Conservation (phyloP, 2,888 invertebrate species). For the Conistra vaccinii region DNA sequence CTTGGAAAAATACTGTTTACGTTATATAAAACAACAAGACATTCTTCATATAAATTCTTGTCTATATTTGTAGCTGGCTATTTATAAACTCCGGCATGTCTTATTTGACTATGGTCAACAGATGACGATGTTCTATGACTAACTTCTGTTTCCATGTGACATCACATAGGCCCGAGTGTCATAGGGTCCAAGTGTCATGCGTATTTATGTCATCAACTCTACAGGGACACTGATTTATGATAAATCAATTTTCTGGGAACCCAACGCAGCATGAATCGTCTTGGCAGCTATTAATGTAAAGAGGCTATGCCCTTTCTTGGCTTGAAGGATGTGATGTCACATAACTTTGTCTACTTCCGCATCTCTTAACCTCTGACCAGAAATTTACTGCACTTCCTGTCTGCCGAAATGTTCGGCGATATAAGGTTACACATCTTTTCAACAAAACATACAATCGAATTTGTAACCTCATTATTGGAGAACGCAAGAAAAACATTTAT, state of each 20-base stretch:
- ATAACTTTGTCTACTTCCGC: constrained; percentile 39
- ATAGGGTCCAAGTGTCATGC: constrained; percentile 38
- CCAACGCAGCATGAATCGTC: constrained; percentile 40
- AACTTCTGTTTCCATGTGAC: constrained; percentile 48
- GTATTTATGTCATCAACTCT: constrained; percentile 23
- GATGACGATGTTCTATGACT: constrained; percentile 53
- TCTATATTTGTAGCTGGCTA: constrained; percentile 37
- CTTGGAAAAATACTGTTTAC: neutral
- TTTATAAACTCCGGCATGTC: constrained; percentile 19
- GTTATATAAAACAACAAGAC: constrained; percentile 7
- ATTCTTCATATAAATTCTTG: constrained; percentile 13
- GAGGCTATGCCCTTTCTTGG: constrained; percentile 43
- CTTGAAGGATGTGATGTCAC: constrained; percentile 46
- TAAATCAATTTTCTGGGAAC: constrained; percentile 60
- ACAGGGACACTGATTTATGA: constrained; percentile 33
- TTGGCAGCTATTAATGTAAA: constrained; percentile 27
- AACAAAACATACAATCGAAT: neutral
- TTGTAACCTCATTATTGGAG: neutral
- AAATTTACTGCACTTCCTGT: constrained; percentile 48
- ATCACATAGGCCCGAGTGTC: constrained; percentile 33
- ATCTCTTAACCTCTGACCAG: constrained; percentile 43
- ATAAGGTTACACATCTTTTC: neutral
- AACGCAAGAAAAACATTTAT: neutral
- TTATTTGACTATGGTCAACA: constrained; percentile 21
- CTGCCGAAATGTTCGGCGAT: constrained; percentile 14